Base-by-base conservation (phyloP, 2,888 invertebrate species). In the Drosophila cognata region DNA sequence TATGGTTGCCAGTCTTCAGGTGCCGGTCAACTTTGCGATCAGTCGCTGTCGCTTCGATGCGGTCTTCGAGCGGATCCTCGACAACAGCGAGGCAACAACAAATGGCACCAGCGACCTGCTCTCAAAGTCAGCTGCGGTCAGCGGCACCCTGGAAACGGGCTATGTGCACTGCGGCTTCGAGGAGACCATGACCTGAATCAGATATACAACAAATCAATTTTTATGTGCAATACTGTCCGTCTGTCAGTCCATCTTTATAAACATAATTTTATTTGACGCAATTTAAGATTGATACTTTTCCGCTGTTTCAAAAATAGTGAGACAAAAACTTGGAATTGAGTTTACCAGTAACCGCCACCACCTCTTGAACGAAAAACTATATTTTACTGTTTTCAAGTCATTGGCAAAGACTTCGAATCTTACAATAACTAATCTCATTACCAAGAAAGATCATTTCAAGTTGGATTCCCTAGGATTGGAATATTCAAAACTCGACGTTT, bases 41-140 rank as follows among this genome's bases (percentile, higher is more conserved):
- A 92, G 82, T 38, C 92, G 91, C 41, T 93, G 93, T 55, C 91
- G 92, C 31, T 83, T 93, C 48, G 93, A 93, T 81, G 88, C 92
- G 3, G 90, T 93, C n/a, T 93, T 93, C 43, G 93, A 93, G 75
- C 89, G 91, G 51, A 92, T 93, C 55, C 77, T 93, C 33, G 93
- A 93, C 58, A 88, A 71, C 67, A 63, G 79, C 38, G 84, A 88
- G 29, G 35, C 71, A 13, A 48, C 35, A 6, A 3, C 57, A 1
- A 69, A 70, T 71, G 57, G 61, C 25, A 21, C 8, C n/a, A 18
- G 50, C 8, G 77, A 84, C 38, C 57, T 84, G 62, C 83, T 72
- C 16, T 59, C 73, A 62, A 89, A 89, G 43, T 88, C 89, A 11
- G 52, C 80, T 2, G 87, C 85, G 1, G 68, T 89, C 0, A 70